Base-by-base conservation (phyloP, 2,888 invertebrate species). In the Parnassius glacialis region DNA sequence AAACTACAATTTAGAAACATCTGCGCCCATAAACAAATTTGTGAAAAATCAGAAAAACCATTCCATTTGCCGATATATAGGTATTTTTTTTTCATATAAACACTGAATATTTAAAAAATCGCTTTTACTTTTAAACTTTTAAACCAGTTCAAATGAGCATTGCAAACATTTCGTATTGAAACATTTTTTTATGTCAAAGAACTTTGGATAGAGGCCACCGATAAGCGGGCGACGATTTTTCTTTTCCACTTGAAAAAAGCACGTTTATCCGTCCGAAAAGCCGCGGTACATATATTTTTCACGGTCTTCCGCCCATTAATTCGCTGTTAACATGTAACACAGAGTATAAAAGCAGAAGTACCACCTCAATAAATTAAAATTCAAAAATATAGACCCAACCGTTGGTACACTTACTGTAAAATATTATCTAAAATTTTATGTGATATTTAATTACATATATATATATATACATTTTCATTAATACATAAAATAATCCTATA, bases 261-360 rank as follows among this genome's bases (percentile, higher is more conserved):
- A 57, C 41, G 61, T 60, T 59, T 58, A 57, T 59, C 54, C 57
- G 43, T 10, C 51, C 42, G 57, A 58, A 62, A 62, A 64, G 61
- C 60, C 60, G 62, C 62, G 61, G 67, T 67, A 70, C 70, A 69
- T 70, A 68, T 71, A 69, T 73, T 73, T 71, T 70, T 70, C 72
- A 68, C 70, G 65, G 66, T 57, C 57, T 65, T 64, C 67, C 69
- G 64, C 55, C 59, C 70, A 70, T 73, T 70, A 70, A 72, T 71
- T 68, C 65, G 61, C 67, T 63, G 65, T 69, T 71, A 69, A 72
- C 69, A 67, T 70, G 66, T 65, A 63, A 67, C 65, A 59, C 53
- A 59, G 53, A 12, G 20, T 42, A 59, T 51, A 16, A 57, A 50
- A 2, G 41, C 41, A 56, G 56, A 48, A 47, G 45, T 10, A 56